Evolutionary conservation across 2,797 vertebrate genomes (phyloP).

Genomic region (Anisognathus igniventris): DNA sequence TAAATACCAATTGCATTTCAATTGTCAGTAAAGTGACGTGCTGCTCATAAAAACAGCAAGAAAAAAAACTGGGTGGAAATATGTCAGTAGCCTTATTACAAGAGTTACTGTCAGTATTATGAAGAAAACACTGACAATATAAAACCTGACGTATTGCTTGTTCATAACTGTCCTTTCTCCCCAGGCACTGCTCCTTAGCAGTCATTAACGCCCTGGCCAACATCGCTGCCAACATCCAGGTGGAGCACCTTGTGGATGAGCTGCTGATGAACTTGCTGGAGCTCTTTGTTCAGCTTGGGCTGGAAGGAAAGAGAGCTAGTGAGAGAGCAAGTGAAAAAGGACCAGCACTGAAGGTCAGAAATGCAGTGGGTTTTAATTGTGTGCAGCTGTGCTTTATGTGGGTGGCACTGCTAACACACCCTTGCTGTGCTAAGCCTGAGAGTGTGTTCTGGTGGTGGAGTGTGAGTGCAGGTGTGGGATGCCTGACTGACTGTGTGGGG

Average conservation of each 20-base stretch:
- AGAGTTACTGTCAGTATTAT: not conserved
- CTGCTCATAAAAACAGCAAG: not conserved
- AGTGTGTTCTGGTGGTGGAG: not conserved
- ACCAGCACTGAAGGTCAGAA: constrained; percentile 88
- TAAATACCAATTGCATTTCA: not conserved
- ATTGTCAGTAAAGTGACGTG: not conserved
- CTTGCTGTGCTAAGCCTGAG: rapidly evolving
- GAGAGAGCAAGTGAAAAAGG: constrained; percentile 95
- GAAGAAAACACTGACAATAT: not conserved
- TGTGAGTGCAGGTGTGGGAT: not conserved
- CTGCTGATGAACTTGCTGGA: constrained; percentile 96
- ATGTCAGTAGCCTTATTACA: not conserved
- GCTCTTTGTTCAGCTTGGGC: constrained; percentile 94
- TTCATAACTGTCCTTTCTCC: not conserved
- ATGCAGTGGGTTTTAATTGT: not conserved
- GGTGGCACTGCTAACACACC: not conserved
- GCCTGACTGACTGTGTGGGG: too few species aligned
- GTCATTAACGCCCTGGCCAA: constrained; percentile 97
- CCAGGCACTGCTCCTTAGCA: constrained; percentile 93
- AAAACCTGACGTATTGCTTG: not conserved
- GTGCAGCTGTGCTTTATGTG: not conserved
- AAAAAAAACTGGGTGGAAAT: not conserved
- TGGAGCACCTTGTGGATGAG: constrained; percentile 93
- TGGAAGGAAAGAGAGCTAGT: constrained; percentile 95
- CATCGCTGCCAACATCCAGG: constrained; percentile 95